phyloP scores from a whole-genome alignment of 2,797 vertebrate genomes.

The Okamejei kenojei region DNA sequence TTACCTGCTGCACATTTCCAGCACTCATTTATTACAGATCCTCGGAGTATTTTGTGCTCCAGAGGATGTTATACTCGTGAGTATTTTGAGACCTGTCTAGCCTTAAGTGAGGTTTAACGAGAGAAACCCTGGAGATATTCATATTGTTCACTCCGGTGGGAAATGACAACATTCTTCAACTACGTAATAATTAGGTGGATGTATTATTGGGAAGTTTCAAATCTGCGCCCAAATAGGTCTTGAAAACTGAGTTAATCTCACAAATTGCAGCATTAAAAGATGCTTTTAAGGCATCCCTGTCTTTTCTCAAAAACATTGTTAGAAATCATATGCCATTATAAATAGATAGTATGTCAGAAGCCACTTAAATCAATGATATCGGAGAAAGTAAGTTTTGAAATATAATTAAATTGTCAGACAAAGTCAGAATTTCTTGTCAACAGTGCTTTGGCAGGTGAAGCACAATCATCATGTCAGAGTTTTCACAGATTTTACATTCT shows the following conservation, averaged over 20 bases:
- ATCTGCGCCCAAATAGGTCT: neutral
- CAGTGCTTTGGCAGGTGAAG: neutral
- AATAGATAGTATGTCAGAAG: slow-evolving; percentile 34
- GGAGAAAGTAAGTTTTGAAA: slow-evolving; percentile 33
- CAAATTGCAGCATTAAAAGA: slow-evolving; percentile 11
- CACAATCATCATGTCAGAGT: slow-evolving; percentile 4
- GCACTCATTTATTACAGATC: too few species aligned
- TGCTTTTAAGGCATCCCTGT: neutral
- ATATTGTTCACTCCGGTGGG: neutral
- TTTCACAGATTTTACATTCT: neutral
- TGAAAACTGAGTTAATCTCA: neutral
- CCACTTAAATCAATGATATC: slow-evolving; percentile 31
- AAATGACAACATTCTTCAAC: neutral
- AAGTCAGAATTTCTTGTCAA: slow-evolving; percentile 28
- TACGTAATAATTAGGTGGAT: neutral
- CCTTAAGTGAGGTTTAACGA: neutral
- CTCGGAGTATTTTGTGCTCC: too few species aligned
- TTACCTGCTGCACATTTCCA: too few species aligned
- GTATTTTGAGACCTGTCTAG: too few species aligned
- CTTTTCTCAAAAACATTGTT: neutral
- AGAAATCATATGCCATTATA: slow-evolving; percentile 31
- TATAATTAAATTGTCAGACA: slow-evolving; percentile 37
- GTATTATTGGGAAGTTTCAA: neutral
- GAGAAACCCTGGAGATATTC: neutral
- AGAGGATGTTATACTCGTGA: too few species aligned